Conservation (phyloP, 2,113 vertebrate species). For the Callithrix jacchus region DNA sequence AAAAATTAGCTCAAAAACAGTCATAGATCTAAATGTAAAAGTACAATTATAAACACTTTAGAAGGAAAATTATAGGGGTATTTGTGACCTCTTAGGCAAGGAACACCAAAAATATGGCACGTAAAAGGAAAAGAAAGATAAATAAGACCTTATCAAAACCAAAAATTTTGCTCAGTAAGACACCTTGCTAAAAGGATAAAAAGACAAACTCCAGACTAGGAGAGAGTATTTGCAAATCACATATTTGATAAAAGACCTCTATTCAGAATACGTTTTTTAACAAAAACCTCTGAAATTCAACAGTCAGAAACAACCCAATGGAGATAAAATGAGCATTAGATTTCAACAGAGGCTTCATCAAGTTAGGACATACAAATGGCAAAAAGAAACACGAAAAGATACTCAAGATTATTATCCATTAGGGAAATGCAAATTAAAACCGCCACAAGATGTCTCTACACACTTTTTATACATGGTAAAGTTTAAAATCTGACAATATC, state of each 20-base stretch:
- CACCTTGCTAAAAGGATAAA: background rate
- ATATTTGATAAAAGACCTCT: background rate
- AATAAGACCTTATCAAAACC: background rate
- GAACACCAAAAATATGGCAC: background rate
- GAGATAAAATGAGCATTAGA: too few relatives aligned
- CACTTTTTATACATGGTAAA: background rate
- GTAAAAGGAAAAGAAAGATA: background rate
- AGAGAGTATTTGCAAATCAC: background rate
- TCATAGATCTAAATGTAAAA: background rate
- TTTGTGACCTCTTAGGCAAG: background rate
- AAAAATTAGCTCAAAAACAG: background rate
- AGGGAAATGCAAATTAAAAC: background rate
- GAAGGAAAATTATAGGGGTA: background rate
- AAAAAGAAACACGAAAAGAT: background rate
- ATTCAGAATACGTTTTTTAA: background rate
- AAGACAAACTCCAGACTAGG: background rate
- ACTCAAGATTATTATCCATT: background rate
- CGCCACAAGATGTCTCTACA: background rate
- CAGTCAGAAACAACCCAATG: background rate
- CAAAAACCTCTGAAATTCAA: background rate
- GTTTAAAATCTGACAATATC: background rate
- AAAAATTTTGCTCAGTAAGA: background rate
- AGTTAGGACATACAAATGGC: accelerated
- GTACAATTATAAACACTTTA: background rate
- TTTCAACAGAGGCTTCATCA: background rate